A percentile compares a stretch with the other conserved stretches of the same genome.
Conservation (phyloP, 2,113 vertebrate species). For the Toxotes chatareus region DNA sequence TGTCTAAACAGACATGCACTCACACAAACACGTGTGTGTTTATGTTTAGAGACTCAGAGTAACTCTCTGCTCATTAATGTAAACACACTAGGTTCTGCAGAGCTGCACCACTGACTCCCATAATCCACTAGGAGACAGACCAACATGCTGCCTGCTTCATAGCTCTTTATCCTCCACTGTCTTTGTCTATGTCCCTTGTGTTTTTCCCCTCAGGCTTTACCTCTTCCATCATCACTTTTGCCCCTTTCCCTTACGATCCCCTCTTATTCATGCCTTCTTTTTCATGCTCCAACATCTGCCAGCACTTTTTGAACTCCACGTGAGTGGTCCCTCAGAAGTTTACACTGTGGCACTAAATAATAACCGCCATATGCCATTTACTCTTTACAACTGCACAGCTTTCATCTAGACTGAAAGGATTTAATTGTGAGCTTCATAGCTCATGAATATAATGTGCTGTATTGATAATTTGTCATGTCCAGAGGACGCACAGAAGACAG, state of each 20-base stretch:
- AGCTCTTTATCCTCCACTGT: constrained; percentile 43
- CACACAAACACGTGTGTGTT: constrained; percentile 27
- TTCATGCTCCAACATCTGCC: constrained; percentile 61
- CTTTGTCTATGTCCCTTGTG: constrained; percentile 24
- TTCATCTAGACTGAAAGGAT: constrained; percentile 42
- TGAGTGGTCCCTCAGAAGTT: constrained; percentile 57
- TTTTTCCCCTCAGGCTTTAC: constrained; percentile 51
- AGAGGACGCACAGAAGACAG: constrained; percentile 3
- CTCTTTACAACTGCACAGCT: constrained; percentile 46
- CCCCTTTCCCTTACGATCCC: neutral
- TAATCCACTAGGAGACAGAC: constrained; percentile 62
- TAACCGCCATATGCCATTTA: constrained; percentile 53
- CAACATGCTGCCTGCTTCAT: constrained; percentile 43
- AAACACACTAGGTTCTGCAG: constrained; percentile 70
- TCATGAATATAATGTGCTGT: constrained; percentile 1
- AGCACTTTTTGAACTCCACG: constrained; percentile 49
- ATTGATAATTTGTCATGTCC: constrained; percentile 13
- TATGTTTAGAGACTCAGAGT: constrained; percentile 59
- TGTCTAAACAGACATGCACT: constrained; percentile 9
- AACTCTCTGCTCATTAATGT: constrained; percentile 75
- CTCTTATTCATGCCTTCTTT: constrained; percentile 14
- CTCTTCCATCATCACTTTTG: constrained; percentile 55
- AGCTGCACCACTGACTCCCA: constrained; percentile 67
- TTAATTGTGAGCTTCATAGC: constrained; percentile 29
- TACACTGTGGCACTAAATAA: constrained; percentile 45